These are phyloP conservation scores for Druon quercuslanigerum DNA, from an alignment of 1,140 invertebrate genomes.

Conservation along the genomic window DNA sequence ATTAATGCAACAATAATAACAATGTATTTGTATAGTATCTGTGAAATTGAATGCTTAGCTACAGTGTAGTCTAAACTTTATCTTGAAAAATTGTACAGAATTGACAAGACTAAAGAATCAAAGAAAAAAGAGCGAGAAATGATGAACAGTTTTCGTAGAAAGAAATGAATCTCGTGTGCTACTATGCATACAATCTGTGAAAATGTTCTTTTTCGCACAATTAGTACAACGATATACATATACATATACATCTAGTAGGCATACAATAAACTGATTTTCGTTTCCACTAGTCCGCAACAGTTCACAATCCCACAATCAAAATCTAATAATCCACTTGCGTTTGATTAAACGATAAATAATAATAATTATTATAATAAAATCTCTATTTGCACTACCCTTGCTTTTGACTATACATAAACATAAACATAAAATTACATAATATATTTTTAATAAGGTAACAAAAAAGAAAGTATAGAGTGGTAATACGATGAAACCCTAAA, in stretches of 20 bases:
- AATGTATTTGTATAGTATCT: slow-evolving; percentile 36
- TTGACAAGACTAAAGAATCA: slow-evolving; percentile 22
- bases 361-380: slow-evolving; percentile 48
- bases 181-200: neutral
- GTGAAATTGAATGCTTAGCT: slow-evolving; percentile 43
- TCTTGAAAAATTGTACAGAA: slow-evolving; percentile 31
- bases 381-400: slow-evolving; percentile 36
- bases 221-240: slow-evolving; percentile 16
- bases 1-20: slow-evolving; percentile 51
- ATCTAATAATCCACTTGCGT: slow-evolving; percentile 19
- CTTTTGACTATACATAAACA: slow-evolving; percentile 22
- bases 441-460: slow-evolving; percentile 37
- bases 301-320: slow-evolving; percentile 31
- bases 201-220: slow-evolving; percentile 21
- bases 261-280: slow-evolving; percentile 27
- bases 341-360: slow-evolving; percentile 33
- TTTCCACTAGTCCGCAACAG: slow-evolving; percentile 22
- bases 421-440: slow-evolving; percentile 37
- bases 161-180: neutral
- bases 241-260: slow-evolving; percentile 19
- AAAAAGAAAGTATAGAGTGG: slow-evolving; percentile 29
- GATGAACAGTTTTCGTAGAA: neutral
- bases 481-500: slow-evolving; percentile 38
- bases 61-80: slow-evolving; percentile 42
- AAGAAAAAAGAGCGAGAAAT: slow-evolving; percentile 7